A percentile compares a stretch with the other conserved stretches of the same genome.
Evolutionary conservation across 2,113 vertebrate species (phyloP).

Genomic region (Lethenteron reissneri): DNA sequence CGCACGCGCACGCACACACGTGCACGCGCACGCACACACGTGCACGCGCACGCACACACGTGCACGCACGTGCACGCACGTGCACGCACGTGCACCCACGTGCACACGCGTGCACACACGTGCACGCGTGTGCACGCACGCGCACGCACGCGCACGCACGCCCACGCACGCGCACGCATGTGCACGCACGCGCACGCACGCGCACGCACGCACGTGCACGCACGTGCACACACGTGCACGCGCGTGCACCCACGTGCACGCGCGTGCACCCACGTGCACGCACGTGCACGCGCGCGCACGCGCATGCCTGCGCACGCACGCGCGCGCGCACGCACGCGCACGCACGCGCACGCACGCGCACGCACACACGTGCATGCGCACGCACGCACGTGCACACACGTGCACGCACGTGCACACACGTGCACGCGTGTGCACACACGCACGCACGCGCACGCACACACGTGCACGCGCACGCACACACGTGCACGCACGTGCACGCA

Average conservation of each 20-base stretch:
- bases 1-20: too few species aligned
- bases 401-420: not conserved
- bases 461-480: not conserved
- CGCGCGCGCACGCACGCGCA: not conserved
- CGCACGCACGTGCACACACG: not conserved
- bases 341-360: not conserved
- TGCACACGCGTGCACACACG: too few species aligned
- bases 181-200: not conserved
- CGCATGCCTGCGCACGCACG: not conserved
- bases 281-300: not conserved
- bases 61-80: too few species aligned
- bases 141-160: too few species aligned
- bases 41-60: too few species aligned
- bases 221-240: not conserved
- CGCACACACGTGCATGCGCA: not conserved
- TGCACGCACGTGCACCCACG: too few species aligned
- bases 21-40: too few species aligned
- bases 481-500: not conserved
- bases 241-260: not conserved
- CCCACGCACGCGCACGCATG: not conserved
- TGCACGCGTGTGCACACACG: not conserved
- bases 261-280: too few species aligned
- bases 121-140: too few species aligned
- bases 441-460: not conserved
- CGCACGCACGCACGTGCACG: not conserved